phyloP scores from a whole-genome alignment of 1,140 invertebrate species.

The Cephus cinctus region DNA sequence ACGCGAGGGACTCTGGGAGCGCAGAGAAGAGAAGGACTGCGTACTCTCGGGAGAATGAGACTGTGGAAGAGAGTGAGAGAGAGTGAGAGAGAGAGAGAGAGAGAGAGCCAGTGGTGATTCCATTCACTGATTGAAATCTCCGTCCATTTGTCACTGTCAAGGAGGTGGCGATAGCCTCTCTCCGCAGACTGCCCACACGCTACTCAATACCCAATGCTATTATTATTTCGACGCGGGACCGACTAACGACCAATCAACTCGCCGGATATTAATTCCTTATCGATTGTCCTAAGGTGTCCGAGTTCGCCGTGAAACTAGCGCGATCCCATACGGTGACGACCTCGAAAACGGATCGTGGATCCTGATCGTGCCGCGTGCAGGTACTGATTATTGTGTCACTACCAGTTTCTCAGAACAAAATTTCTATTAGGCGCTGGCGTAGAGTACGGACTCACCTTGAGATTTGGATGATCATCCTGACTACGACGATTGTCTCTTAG shows the following conservation, averaged over 20 bases:
- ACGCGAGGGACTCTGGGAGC: constrained; percentile 20
- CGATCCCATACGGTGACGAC: no score
- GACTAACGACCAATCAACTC: constrained; percentile 50
- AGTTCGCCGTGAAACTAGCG: constrained; percentile 9
- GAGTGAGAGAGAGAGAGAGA: constrained; percentile 29
- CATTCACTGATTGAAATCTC: constrained; percentile 64
- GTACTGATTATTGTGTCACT: no score
- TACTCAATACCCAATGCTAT: constrained; percentile 43
- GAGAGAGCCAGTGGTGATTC: constrained; percentile 45
- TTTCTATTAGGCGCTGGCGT: no score
- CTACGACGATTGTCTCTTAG: constrained; percentile 40
- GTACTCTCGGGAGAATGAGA: constrained; percentile 20
- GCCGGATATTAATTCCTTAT: constrained; percentile 54
- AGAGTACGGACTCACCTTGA: constrained; percentile 35
- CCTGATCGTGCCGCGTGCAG: no score
- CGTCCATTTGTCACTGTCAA: constrained; percentile 65
- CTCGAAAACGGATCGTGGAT: no score
- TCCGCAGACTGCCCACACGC: constrained; percentile 40
- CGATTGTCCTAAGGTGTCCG: constrained; percentile 42
- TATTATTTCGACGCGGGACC: constrained; percentile 48
- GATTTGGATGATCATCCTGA: constrained; percentile 18
- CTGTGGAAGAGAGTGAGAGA: constrained; percentile 34
- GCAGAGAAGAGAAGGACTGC: constrained; percentile 29
- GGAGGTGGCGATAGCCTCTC: constrained; percentile 60
- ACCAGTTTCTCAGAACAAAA: neutral